A percentile compares a stretch with the other conserved stretches of the same genome.
phyloP scores from a whole-genome alignment of 2,888 invertebrate species.

The Sylvicola cinctus region DNA sequence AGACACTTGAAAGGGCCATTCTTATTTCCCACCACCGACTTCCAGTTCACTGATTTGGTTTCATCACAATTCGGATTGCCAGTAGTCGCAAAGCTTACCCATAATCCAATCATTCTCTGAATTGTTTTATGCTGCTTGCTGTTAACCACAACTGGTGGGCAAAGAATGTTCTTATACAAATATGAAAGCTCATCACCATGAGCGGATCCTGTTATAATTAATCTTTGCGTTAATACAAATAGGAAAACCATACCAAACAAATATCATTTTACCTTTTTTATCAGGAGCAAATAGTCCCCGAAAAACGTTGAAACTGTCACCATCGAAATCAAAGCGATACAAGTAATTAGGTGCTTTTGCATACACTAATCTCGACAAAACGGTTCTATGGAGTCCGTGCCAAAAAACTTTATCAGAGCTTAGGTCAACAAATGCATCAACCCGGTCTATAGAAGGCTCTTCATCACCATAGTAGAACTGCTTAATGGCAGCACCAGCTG shows the following conservation, averaged over 20 bases:
- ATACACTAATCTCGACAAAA: conserved; percentile 13
- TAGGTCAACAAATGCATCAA: too few species aligned
- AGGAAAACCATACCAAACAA: conserved; percentile 4
- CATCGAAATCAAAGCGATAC: conserved; percentile 23
- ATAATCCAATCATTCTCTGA: background rate
- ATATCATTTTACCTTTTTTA: conserved; percentile 9
- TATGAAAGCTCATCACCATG: conserved; percentile 1
- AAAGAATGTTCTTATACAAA: conserved; percentile 1
- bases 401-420: conserved; percentile 17
- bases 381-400: conserved; percentile 19
- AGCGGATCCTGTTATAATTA: background rate
- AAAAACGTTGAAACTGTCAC: conserved; percentile 10
- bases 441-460: conserved; percentile 16
- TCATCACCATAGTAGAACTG: conserved; percentile 26
- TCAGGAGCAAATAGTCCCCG: conserved; percentile 12
- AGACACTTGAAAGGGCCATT: conserved; percentile 2
- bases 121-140: background rate
- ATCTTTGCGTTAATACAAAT: too few species aligned
- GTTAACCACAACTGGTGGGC: background rate
- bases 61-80: conserved; percentile 3
- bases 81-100: conserved; percentile 2
- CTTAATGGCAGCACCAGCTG: conserved; percentile 22
- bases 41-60: conserved; percentile 1
- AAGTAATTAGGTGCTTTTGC: conserved; percentile 18
- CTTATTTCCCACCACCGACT: background rate